Conservation (phyloP, 1,140 invertebrate species). For the Popillia japonica region DNA sequence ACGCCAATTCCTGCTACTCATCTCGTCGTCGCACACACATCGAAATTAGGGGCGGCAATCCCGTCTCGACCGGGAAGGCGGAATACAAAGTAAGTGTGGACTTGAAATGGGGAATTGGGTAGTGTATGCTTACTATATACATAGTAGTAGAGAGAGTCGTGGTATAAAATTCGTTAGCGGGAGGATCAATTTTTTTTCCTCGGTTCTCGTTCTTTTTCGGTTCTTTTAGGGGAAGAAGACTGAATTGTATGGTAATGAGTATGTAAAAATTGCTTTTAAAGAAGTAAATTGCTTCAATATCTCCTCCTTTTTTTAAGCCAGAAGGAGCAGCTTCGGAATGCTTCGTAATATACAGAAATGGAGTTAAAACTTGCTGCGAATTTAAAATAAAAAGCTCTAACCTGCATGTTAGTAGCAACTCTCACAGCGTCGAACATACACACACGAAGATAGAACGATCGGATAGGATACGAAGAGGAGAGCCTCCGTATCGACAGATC, state of each 20-base stretch:
- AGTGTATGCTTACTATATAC: no score
- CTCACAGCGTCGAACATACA: no score
- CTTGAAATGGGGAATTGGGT: slow-evolving; percentile 6
- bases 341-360: no score
- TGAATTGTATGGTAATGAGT: slow-evolving; percentile 25
- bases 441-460: not conserved
- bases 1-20: not conserved
- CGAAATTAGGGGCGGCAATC: slow-evolving; percentile 26
- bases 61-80: not conserved
- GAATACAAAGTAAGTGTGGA: not conserved
- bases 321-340: no score
- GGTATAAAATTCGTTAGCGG: slow-evolving; percentile 17
- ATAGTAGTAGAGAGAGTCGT: no score
- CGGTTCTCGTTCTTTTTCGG: not conserved
- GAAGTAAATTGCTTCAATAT: slow-evolving; percentile 16
- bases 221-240: not conserved
- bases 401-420: no score
- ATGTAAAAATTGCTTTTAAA: slow-evolving; percentile 27
- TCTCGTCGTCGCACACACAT: not conserved
- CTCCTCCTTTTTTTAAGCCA: slow-evolving; percentile 16
- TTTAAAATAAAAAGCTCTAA: no score
- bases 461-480: not conserved
- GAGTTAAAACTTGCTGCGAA: no score
- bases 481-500: slow-evolving; percentile 53
- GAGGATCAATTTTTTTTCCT: no score